Percentiles rank a stretch among this genome's conserved stretches.
Evolutionary conservation across 2,113 vertebrate genomes (phyloP).

Genomic region (Podarcis cretensis): DNA sequence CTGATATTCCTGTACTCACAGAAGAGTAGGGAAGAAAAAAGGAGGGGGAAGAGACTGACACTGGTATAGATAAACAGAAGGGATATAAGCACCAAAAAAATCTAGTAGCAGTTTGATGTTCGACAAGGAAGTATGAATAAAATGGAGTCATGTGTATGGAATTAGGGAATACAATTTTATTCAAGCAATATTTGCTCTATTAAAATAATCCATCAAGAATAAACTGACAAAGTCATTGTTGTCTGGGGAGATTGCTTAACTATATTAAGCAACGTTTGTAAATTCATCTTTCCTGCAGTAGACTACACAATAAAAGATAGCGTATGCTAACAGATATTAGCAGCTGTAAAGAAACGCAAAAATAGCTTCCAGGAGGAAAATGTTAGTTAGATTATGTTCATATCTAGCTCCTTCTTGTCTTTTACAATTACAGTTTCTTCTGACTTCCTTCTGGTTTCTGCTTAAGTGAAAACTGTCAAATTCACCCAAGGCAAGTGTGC

Average conservation of each 20-base stretch:
- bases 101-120: background rate
- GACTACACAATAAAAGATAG: background rate
- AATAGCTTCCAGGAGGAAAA: constrained; percentile 11
- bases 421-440: constrained; percentile 7
- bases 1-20: background rate
- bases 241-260: background rate
- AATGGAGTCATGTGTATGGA: background rate
- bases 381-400: constrained; percentile 9
- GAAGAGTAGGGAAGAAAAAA: too few relatives aligned
- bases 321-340: background rate
- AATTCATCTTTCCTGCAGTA: background rate
- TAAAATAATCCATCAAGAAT: background rate
- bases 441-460: constrained; percentile 9
- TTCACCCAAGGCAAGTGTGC: constrained; percentile 38
- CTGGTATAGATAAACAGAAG: background rate
- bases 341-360: constrained; percentile 1
- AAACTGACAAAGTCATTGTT: background rate
- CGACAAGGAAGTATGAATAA: background rate
- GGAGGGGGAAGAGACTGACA: background rate
- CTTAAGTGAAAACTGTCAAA: constrained; percentile 51
- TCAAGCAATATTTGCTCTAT: background rate
- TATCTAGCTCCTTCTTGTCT: constrained; percentile 25
- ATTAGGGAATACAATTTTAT: background rate
- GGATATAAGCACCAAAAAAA: background rate
- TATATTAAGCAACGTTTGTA: background rate